These are phyloP conservation scores for Drosophila limbata DNA, from an alignment of 2,888 invertebrate genomes.

Conservation along the genomic window DNA sequence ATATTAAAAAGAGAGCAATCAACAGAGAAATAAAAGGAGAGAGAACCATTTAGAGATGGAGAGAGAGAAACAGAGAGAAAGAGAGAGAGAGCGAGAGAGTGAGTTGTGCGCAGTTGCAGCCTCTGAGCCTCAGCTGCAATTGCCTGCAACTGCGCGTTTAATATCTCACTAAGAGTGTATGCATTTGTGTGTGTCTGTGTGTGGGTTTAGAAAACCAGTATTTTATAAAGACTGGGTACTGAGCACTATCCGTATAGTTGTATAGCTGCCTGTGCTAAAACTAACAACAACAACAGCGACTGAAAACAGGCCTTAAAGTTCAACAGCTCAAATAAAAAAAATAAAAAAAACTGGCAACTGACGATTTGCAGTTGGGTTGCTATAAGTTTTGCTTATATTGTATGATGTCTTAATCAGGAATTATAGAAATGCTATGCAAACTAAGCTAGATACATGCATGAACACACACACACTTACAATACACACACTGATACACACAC, in stretches of 20 bases:
- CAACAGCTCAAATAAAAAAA: conserved; percentile 49
- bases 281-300: conserved; percentile 39
- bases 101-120: conserved; percentile 64
- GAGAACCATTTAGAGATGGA: neutral
- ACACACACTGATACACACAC: conserved; percentile 11
- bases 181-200: conserved; percentile 28
- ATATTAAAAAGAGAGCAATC: conserved; percentile 4
- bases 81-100: conserved; percentile 3
- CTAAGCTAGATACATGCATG: conserved; percentile 38
- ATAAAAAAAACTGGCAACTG: conserved; percentile 42
- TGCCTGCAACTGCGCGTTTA: conserved; percentile 39
- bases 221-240: conserved; percentile 47
- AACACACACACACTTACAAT: conserved; percentile 15
- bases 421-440: conserved; percentile 69
- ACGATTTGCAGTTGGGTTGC: conserved; percentile 37
- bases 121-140: conserved; percentile 39
- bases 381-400: conserved; percentile 28
- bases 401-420: conserved; percentile 74
- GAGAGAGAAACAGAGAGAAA: neutral
- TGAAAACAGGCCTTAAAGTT: conserved; percentile 66
- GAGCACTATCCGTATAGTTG: conserved; percentile 30
- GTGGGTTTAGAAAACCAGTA: conserved; percentile 77
- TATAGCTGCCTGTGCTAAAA: conserved; percentile 44
- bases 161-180: conserved; percentile 14
- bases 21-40: conserved; percentile 1